phyloP scores from a whole-genome alignment of 2,888 invertebrate species.

The Sphinx pinastri region DNA sequence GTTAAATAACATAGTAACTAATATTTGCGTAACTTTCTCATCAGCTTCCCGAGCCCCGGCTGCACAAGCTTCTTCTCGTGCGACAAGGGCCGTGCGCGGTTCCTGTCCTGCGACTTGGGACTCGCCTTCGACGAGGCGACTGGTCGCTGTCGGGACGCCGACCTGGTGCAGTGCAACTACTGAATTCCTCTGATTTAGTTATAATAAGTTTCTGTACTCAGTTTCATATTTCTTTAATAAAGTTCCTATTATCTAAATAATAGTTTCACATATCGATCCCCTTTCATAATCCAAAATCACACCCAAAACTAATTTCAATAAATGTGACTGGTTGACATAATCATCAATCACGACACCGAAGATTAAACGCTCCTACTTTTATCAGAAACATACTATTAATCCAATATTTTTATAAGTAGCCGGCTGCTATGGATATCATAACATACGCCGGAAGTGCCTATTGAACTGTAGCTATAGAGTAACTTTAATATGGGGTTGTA shows the following conservation, averaged over 20 bases:
- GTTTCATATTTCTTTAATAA: not conserved
- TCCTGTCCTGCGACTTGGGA: slow-evolving; percentile 64
- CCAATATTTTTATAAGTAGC: too few species aligned
- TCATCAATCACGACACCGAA: too few species aligned
- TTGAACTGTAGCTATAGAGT: too few species aligned
- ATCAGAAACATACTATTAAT: too few species aligned
- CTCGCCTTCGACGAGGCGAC: slow-evolving; percentile 55
- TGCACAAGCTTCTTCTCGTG: slow-evolving; percentile 68
- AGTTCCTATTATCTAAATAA: not conserved
- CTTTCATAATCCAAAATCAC: not conserved
- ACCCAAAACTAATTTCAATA: not conserved
- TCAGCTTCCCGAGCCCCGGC: slow-evolving; percentile 53
- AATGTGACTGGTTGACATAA: too few species aligned
- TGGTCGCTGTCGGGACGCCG: slow-evolving; percentile 52
- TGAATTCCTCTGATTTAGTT: slow-evolving; percentile 11
- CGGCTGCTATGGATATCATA: too few species aligned
- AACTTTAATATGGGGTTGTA: too few species aligned
- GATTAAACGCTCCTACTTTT: too few species aligned
- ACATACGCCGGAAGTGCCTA: too few species aligned
- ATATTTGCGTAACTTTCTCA: not conserved
- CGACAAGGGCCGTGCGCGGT: slow-evolving; percentile 51
- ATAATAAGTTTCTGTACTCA: not conserved
- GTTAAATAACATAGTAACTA: too few species aligned
- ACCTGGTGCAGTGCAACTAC: slow-evolving; percentile 38
- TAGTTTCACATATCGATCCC: not conserved